Percentiles rank a stretch among this genome's conserved stretches.
Conservation (phyloP, 2,113 vertebrate species). For the Bagarius yarrelli region DNA sequence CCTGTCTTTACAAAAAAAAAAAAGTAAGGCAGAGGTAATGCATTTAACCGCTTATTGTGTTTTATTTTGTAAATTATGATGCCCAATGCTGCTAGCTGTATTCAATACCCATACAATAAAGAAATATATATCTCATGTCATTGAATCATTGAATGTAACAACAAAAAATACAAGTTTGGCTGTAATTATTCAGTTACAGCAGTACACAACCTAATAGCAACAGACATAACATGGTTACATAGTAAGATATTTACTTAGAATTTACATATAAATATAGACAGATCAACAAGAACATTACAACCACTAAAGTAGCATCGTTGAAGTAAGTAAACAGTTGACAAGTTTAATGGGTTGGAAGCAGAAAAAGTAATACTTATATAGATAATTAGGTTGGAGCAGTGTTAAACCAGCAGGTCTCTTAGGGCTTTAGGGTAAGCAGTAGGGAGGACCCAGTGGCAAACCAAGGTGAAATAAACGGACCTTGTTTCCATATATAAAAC, state of each 20-base stretch:
- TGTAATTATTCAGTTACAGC: background rate
- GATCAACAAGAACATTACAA: background rate
- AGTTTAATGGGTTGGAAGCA: too few species aligned
- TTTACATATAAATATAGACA: background rate
- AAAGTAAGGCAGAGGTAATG: background rate
- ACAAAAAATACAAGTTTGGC: background rate
- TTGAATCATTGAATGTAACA: background rate
- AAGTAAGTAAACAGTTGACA: too few species aligned
- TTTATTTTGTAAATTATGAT: background rate
- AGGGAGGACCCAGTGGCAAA: too few species aligned
- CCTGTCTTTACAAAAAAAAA: conserved; percentile 18
- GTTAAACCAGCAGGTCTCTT: too few species aligned
- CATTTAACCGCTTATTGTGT: background rate
- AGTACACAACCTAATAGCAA: background rate
- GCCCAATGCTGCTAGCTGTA: background rate
- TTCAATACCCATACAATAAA: background rate
- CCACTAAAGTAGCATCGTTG: too few species aligned
- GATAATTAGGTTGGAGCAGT: too few species aligned
- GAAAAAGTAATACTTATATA: too few species aligned
- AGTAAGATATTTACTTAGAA: background rate
- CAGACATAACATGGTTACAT: background rate
- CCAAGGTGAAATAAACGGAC: too few species aligned
- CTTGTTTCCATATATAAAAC: too few species aligned
- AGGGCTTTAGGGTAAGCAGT: too few species aligned
- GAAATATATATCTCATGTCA: too few species aligned